Evolutionary conservation across 2,797 vertebrate species (phyloP), one percentile per base, ranked within the genome.

Genomic region (Ibycter americanus): DNA sequence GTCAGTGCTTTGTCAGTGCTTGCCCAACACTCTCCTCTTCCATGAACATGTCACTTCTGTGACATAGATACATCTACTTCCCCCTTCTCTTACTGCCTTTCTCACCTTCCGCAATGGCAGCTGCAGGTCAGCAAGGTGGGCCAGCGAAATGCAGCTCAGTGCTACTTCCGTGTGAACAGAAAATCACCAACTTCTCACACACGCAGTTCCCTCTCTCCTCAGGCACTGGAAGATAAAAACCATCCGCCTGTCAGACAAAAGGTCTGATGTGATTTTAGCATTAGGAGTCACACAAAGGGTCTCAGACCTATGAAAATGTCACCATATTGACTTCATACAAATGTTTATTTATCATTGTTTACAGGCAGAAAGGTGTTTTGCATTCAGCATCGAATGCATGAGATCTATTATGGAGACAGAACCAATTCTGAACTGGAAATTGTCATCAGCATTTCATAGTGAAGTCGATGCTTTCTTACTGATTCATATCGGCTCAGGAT

Each of bases 231-330:
- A 67, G 68, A 93, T 71, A 91, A 96, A 96, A 96, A 76, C 20
- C 56, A 80, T 59, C 59, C 6, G 11, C 84, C 86, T 82, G 65
- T 92, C 94, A 92, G 65, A 86, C 71, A 93, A 96, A 97, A 97
- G 94, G 94, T 97, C 96, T 96, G 88, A 90, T 83, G 85, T 83
- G 82, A 83, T 93, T 96, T 83, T 72, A 91, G 56, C 14, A 55
- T 93, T 67, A 87, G 15, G 12, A 86, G 55, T 70, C 68, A 88
- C 54, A 89, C 55, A 93, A 93, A 90, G 84, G 94, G 95, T 93
- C 95, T 89, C 91, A 66, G 94, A 93, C 94, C 95, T 93, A 92
- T 74, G 94, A 87, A 97, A 97, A 97, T 96, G 91, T 91, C 97
- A 97, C 34, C 14, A 34, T 77, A 71, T 51, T 93, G 91, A 96